A percentile compares a stretch with the other conserved stretches of the same genome.
Conservation (phyloP, 2,113 vertebrate genomes). For the Leptosomus discolor region DNA sequence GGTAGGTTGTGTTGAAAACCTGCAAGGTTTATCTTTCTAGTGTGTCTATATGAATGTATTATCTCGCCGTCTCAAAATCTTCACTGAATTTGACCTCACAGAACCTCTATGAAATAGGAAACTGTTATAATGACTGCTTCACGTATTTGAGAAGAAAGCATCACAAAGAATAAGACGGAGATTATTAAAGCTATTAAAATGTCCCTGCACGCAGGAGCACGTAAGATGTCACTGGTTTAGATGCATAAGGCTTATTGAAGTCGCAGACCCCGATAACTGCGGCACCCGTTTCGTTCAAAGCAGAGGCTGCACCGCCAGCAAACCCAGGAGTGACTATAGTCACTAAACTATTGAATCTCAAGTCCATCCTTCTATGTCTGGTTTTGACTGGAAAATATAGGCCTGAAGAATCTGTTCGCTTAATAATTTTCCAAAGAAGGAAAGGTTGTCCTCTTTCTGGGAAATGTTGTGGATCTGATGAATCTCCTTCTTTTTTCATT, state of each 20-base stretch:
- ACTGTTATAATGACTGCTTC: neutral
- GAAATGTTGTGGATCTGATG: neutral
- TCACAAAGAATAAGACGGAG: neutral
- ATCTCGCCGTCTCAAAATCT: neutral
- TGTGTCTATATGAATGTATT: neutral
- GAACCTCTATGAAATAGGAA: neutral
- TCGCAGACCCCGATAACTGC: neutral
- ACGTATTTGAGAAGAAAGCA: neutral
- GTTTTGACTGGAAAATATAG: neutral
- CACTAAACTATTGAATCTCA: neutral
- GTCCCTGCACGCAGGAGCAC: neutral
- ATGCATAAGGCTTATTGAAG: neutral
- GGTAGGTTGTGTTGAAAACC: neutral
- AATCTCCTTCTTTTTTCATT: neutral
- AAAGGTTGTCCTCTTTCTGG: neutral
- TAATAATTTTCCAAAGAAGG: neutral
- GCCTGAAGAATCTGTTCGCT: neutral
- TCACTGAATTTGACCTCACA: neutral
- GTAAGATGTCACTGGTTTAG: neutral
- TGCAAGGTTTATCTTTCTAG: neutral
- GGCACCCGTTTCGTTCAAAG: neutral
- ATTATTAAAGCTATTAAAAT: neutral
- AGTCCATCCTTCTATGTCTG: neutral
- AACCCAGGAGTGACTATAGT: neutral
- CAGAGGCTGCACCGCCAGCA: neutral